These are phyloP conservation scores for Esox niger DNA, from an alignment of 2,113 vertebrate species.

Conservation along the genomic window DNA sequence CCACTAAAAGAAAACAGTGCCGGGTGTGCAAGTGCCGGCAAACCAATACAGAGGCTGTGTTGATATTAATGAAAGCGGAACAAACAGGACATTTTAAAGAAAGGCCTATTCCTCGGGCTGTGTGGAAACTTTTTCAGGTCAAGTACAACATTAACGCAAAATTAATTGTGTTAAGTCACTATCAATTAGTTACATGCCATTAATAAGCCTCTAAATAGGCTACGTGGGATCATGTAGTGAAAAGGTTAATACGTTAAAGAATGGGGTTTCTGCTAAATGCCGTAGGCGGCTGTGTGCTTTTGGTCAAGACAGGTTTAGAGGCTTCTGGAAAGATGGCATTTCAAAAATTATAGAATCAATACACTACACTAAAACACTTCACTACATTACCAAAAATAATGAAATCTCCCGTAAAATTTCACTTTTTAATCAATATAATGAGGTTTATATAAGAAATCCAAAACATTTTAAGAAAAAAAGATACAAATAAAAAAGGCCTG, in stretches of 20 bases:
- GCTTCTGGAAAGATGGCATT: background rate
- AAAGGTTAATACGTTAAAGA: constrained; percentile 18
- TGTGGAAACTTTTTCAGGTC: constrained; percentile 81
- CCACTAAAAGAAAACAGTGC: constrained; percentile 56
- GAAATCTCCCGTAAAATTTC: no score
- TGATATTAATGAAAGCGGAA: constrained; percentile 71
- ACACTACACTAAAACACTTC: no score
- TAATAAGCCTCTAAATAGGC: constrained; percentile 46
- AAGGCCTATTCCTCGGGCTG: constrained; percentile 59
- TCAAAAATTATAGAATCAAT: background rate
- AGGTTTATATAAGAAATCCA: no score
- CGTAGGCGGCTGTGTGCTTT: background rate
- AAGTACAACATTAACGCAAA: constrained; percentile 79
- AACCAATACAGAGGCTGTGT: constrained; percentile 66
- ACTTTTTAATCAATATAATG: no score
- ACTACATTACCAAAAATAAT: no score
- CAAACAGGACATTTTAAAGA: constrained; percentile 61
- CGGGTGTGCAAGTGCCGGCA: constrained; percentile 67
- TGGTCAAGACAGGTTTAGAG: no score
- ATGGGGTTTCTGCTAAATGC: background rate
- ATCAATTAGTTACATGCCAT: constrained; percentile 64
- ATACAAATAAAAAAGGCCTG: no score
- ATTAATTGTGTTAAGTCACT: constrained; percentile 81
- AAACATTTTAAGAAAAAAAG: no score
- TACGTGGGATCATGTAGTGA: background rate